A percentile compares a stretch with the other conserved stretches of the same genome.
Conservation (phyloP, 2,113 vertebrate genomes). For the Anhinga rufa region DNA sequence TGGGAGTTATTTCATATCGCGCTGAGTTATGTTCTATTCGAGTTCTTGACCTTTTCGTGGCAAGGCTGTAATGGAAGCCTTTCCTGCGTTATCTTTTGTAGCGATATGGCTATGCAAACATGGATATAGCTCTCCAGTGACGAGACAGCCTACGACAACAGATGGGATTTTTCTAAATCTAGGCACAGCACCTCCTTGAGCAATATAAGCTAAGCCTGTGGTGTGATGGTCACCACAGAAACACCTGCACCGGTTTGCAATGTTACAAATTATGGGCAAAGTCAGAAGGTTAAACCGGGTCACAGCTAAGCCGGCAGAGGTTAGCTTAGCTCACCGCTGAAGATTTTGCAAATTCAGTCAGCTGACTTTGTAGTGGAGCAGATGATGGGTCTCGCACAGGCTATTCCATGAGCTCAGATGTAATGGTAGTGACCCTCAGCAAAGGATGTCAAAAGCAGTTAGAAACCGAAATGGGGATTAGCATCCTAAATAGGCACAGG, state of each 20-base stretch:
- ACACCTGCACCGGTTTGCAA: background rate
- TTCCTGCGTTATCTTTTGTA: background rate
- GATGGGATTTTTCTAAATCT: background rate
- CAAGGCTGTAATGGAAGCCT: background rate
- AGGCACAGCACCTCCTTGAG: background rate
- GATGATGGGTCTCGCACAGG: background rate
- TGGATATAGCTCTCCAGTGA: background rate
- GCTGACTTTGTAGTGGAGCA: background rate
- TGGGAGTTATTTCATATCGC: background rate
- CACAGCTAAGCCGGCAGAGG: background rate
- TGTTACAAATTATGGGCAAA: background rate
- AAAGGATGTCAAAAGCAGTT: conserved; percentile 8
- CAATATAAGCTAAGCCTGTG: background rate
- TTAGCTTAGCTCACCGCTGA: background rate
- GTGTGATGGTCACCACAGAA: background rate
- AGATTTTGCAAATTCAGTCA: background rate
- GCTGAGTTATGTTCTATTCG: background rate
- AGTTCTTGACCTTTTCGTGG: background rate
- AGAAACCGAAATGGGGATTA: conserved; percentile 6
- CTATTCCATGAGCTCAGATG: background rate
- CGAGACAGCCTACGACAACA: background rate
- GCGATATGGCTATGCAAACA: background rate
- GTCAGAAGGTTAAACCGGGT: conserved; percentile 5
- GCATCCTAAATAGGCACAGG: background rate
- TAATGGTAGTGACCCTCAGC: conserved; percentile 8